Conservation (phyloP, 2,888 invertebrate species). For the Acanthopleura granulata region DNA sequence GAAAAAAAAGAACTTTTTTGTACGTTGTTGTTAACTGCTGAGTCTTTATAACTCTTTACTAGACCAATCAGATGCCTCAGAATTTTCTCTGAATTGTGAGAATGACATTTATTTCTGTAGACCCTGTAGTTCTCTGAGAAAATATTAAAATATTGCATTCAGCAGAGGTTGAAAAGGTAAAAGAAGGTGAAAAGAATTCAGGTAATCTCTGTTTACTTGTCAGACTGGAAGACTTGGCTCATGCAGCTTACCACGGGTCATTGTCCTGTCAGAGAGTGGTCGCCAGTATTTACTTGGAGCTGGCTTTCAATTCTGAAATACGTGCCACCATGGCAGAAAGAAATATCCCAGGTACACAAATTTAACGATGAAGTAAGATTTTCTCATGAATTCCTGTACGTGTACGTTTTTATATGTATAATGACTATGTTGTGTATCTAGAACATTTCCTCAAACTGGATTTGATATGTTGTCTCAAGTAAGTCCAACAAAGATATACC, state of each 20-base stretch:
- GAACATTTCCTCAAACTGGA: not conserved
- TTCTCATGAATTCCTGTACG: not conserved
- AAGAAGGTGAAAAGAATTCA: not conserved
- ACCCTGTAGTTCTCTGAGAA: too few species aligned
- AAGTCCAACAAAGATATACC: too few species aligned
- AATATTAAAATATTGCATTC: not conserved
- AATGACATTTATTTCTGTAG: too few species aligned
- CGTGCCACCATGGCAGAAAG: slow-evolving; percentile 53
- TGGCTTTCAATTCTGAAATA: slow-evolving; percentile 59
- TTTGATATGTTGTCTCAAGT: too few species aligned
- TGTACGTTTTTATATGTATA: not conserved
- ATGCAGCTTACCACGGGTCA: slow-evolving; percentile 54
- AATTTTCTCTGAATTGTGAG: too few species aligned
- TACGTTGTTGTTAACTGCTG: too few species aligned
- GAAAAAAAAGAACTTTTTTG: too few species aligned
- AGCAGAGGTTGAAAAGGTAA: too few species aligned
- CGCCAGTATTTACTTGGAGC: slow-evolving; percentile 62
- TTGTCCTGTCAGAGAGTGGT: slow-evolving; percentile 55
- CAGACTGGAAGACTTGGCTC: slow-evolving; percentile 59
- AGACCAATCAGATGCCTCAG: too few species aligned
- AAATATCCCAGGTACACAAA: slow-evolving; percentile 54
- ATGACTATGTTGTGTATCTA: not conserved
- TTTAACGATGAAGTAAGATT: not conserved
- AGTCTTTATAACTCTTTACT: too few species aligned
- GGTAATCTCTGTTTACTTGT: not conserved